These are phyloP conservation scores for Cephus runcator DNA, from an alignment of 2,888 invertebrate genomes.

Conservation along the genomic window DNA sequence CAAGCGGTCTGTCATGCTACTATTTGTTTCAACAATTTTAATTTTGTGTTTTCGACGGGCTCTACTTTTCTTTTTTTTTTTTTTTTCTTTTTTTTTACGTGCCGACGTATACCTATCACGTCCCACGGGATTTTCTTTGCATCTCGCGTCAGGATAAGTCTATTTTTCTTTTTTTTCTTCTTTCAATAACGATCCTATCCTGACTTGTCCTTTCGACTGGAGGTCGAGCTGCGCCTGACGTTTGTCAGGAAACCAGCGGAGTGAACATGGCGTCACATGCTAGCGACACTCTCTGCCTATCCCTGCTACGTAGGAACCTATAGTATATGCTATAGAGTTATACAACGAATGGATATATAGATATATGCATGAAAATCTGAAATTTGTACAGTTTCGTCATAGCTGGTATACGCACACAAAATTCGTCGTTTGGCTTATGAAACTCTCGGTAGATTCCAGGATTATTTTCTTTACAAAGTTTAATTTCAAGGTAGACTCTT, in stretches of 20 bases:
- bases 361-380: background rate
- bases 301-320: background rate
- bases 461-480: background rate
- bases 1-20: conserved; percentile 25
- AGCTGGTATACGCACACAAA: background rate
- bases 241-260: conserved; percentile 41
- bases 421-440: background rate
- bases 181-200: conserved; percentile 25
- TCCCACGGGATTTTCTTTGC: background rate
- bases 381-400: background rate
- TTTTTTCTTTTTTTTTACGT: conserved; percentile 19
- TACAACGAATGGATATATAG: background rate
- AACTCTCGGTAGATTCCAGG: background rate
- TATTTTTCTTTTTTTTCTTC: conserved; percentile 3
- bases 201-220: conserved; percentile 30
- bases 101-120: conserved; percentile 13
- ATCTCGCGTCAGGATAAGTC: conserved; percentile 1
- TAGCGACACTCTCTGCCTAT: conserved; percentile 30
- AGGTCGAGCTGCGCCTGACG: conserved; percentile 36
- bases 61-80: conserved; percentile 1
- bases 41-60: conserved; percentile 5
- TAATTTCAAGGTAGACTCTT: background rate
- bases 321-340: background rate
- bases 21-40: conserved; percentile 9
- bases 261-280: conserved; percentile 36